Conservation (phyloP, 2,888 invertebrate species). For the Cordylochernes scorpioides region DNA sequence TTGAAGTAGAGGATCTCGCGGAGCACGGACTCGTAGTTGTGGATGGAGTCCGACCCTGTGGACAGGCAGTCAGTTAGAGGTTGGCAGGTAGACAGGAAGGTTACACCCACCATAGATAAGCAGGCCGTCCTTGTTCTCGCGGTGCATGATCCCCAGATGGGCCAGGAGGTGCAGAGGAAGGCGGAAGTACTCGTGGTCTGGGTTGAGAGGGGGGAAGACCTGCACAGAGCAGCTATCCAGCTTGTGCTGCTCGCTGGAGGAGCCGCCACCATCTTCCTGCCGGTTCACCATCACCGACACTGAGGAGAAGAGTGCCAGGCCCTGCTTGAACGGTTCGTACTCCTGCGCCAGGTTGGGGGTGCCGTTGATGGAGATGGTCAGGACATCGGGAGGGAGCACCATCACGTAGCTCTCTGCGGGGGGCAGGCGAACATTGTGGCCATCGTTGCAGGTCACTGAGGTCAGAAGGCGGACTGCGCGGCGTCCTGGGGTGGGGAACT, state of each 20-base stretch:
- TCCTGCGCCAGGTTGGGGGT: conserved; percentile 52
- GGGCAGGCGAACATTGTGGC: conserved; percentile 41
- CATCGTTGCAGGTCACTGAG: conserved; percentile 47
- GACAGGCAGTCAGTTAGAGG: not conserved
- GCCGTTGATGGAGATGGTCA: conserved; percentile 54
- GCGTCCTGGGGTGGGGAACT: conserved; percentile 75
- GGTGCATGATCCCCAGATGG: conserved; percentile 46
- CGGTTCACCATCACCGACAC: conserved; percentile 32
- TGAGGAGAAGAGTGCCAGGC: conserved; percentile 65
- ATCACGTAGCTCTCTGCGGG: conserved; percentile 58
- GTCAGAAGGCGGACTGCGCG: conserved; percentile 57
- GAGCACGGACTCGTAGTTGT: conserved; percentile 26
- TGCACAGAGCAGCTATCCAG: conserved; percentile 77
- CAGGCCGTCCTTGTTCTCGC: conserved; percentile 70
- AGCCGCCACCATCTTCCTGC: conserved; percentile 9
- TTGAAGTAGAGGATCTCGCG: conserved; percentile 46
- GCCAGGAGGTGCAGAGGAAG: conserved; percentile 46
- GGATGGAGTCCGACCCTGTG: conserved; percentile 15
- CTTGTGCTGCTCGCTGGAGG: conserved; percentile 27
- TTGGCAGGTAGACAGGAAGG: not conserved
- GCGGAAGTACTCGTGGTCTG: conserved; percentile 69
- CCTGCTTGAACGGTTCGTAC: conserved; percentile 55
- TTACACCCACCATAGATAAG: conserved; percentile 29
- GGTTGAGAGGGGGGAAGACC: conserved; percentile 77
- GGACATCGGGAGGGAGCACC: conserved; percentile 58